phyloP scores from a whole-genome alignment of 2,113 vertebrate genomes.

The Neolamprologus longior region DNA sequence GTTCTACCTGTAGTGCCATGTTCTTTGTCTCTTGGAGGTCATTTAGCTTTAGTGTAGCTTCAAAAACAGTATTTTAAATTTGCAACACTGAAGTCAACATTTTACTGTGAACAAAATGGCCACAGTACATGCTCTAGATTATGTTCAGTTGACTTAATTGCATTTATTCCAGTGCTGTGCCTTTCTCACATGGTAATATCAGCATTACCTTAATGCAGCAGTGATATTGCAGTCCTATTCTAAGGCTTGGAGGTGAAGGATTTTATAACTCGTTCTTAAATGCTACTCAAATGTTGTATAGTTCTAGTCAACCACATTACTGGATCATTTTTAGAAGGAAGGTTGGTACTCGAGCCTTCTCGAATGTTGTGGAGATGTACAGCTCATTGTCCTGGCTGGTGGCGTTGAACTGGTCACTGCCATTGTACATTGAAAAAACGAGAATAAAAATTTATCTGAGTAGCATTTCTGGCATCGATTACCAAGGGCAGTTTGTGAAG shows the following conservation, averaged over 20 bases:
- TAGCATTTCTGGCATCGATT: background rate
- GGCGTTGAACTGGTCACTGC: background rate
- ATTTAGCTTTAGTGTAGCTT: background rate
- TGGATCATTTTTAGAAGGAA: background rate
- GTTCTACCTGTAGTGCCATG: background rate
- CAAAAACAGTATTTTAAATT: background rate
- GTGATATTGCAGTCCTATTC: background rate
- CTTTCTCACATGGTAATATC: background rate
- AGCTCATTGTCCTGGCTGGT: background rate
- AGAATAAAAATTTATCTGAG: background rate
- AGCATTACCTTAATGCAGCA: background rate
- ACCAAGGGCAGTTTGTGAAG: background rate
- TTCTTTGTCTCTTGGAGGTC: background rate
- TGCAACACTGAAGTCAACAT: background rate
- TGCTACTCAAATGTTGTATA: background rate
- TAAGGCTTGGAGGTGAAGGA: background rate
- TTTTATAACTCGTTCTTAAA: background rate
- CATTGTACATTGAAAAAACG: background rate
- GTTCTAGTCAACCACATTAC: background rate
- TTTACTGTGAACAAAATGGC: background rate
- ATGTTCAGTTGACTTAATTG: background rate
- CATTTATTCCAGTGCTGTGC: background rate
- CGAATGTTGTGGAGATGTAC: background rate
- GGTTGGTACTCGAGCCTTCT: background rate
- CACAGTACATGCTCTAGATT: background rate